Evolutionary conservation across 2,797 vertebrate genomes (phyloP).

Genomic region (Myripristis jacobus): DNA sequence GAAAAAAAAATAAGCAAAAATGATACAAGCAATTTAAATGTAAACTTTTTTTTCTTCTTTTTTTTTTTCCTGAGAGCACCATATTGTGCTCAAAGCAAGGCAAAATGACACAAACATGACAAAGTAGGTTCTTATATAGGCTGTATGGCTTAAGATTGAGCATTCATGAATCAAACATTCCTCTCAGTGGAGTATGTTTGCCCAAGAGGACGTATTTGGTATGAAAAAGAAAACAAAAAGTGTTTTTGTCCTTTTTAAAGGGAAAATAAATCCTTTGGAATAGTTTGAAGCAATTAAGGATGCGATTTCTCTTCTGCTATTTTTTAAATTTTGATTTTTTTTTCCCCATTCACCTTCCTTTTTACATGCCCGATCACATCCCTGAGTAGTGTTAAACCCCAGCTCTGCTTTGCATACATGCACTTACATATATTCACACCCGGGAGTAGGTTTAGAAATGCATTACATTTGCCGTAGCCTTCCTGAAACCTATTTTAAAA

Average conservation of each 20-base stretch:
- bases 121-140: constrained; percentile 58
- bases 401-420: constrained; percentile 11
- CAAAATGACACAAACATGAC: constrained; percentile 27
- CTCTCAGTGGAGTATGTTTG: constrained; percentile 50
- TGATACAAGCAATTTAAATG: constrained; percentile 21
- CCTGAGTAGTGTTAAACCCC: neutral
- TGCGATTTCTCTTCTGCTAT: neutral
- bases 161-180: constrained; percentile 59
- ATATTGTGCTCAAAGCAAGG: constrained; percentile 7
- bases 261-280: constrained; percentile 54
- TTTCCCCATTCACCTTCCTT: neutral
- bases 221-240: constrained; percentile 65
- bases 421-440: constrained; percentile 9
- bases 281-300: constrained; percentile 22
- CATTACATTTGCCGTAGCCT: constrained; percentile 2
- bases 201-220: constrained; percentile 48
- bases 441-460: neutral
- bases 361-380: neutral
- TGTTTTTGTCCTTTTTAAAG: constrained; percentile 17
- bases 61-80: too few relatives aligned
- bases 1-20: neutral
- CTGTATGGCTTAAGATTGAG: constrained; percentile 70
- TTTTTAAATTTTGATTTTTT: constrained; percentile 1
- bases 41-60: constrained; percentile 27
- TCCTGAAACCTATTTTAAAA: constrained; percentile 10